These are phyloP conservation scores for Tuberolachnus salignus DNA, from an alignment of 2,888 invertebrate genomes.

Conservation along the genomic window DNA sequence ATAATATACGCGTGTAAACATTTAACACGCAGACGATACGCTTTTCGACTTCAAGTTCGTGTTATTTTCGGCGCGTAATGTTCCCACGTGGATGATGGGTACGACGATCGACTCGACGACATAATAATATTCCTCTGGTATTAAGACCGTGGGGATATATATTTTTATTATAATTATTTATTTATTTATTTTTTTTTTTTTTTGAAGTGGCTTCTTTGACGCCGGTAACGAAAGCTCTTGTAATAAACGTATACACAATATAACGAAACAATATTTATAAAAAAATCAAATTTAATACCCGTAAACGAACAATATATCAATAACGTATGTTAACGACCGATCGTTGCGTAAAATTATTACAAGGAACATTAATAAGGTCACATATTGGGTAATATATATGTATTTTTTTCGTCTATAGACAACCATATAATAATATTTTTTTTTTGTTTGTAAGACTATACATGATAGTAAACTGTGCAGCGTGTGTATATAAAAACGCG, in stretches of 20 bases:
- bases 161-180: no score
- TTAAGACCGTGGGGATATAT: neutral
- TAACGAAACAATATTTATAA: neutral
- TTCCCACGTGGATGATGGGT: neutral
- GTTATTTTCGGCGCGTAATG: neutral
- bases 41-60: conserved; percentile 10
- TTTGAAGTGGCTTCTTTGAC: conserved; percentile 11
- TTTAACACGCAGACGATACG: neutral
- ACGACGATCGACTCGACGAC: neutral
- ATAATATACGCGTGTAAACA: neutral
- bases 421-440: no score
- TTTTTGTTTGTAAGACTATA: no score
- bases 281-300: no score
- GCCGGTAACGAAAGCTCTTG: neutral
- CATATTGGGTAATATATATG: no score
- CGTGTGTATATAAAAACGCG: no score
- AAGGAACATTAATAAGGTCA: no score
- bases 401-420: no score
- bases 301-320: neutral
- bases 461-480: no score
- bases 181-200: no score
- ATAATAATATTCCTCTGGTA: neutral
- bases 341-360: no score
- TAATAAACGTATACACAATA: neutral
- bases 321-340: conserved; percentile 1